These are phyloP conservation scores for Perognathus longimembris DNA, from an alignment of 2,113 vertebrate genomes.

Conservation along the genomic window DNA sequence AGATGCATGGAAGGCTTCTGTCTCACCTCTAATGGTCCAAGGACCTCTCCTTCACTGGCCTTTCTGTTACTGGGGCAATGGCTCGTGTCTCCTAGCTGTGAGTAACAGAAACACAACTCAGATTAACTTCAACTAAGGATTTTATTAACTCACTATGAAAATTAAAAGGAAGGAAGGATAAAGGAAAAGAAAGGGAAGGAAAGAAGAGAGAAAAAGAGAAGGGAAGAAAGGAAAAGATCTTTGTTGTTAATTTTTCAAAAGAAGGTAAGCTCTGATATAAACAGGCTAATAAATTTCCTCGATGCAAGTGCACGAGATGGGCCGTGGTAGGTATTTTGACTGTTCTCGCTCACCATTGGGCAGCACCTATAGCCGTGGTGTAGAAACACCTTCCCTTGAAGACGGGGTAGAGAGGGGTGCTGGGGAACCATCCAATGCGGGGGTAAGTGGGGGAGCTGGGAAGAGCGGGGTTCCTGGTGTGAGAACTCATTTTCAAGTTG, in stretches of 20 bases:
- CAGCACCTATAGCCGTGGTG: background rate
- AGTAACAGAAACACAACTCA: background rate
- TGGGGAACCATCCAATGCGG: too few species aligned
- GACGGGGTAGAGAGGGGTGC: background rate
- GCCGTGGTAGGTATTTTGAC: background rate
- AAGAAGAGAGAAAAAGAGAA: too few species aligned
- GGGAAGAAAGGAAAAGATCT: background rate
- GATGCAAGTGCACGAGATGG: background rate
- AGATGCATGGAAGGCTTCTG: background rate
- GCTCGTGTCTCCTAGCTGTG: background rate
- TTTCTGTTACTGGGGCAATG: background rate
- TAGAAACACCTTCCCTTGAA: background rate
- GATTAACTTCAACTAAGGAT: background rate
- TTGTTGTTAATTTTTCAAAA: slow-evolving; percentile 40
- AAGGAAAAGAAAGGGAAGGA: too few species aligned
- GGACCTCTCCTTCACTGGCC: background rate
- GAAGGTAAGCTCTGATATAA: background rate
- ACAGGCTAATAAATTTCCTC: background rate
- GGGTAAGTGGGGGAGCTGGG: too few species aligned
- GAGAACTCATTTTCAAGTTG: too few species aligned
- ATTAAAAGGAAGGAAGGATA: too few species aligned
- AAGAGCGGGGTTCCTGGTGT: too few species aligned
- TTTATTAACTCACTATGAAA: too few species aligned
- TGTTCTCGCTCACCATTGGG: background rate
- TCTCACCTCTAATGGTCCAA: background rate